Evolutionary conservation across 2,888 invertebrate species (phyloP).

Genomic region (Platynereis dumerilii): DNA sequence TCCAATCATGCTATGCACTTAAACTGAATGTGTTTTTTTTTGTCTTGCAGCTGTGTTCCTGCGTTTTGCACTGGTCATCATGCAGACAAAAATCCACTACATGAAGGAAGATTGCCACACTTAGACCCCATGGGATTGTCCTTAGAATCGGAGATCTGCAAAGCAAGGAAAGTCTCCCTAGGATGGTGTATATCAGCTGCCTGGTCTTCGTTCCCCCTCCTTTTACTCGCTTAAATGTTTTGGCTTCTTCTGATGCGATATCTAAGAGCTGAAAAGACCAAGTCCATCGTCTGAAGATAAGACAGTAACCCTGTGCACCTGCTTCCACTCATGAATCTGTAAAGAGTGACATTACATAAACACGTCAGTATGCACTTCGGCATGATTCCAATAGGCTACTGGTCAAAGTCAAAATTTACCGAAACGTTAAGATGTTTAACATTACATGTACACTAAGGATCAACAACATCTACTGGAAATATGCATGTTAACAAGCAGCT

Average conservation of each 20-base stretch:
- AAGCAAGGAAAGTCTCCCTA: conserved; percentile 47
- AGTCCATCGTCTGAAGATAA: conserved; percentile 45
- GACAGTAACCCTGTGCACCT: background rate
- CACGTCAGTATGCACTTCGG: too few species aligned
- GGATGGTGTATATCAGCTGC: conserved; percentile 67
- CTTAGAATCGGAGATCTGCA: conserved; percentile 38
- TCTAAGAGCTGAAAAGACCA: conserved; percentile 71
- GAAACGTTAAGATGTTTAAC: too few species aligned
- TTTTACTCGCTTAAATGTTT: conserved; percentile 80
- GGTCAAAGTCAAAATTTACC: too few species aligned
- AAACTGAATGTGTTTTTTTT: too few species aligned
- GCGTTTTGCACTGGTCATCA: conserved; percentile 88
- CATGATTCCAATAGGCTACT: too few species aligned
- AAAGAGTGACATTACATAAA: too few species aligned
- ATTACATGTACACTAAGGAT: too few species aligned
- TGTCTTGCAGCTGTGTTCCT: conserved; percentile 82
- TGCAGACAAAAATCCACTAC: conserved; percentile 80
- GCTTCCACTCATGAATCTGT: background rate
- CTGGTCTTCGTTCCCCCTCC: conserved; percentile 79
- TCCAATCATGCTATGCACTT: too few species aligned
- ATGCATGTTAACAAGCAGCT: too few species aligned
- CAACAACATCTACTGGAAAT: too few species aligned
- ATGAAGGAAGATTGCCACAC: conserved; percentile 38
- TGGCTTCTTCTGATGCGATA: conserved; percentile 90
- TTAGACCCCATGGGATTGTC: conserved; percentile 4